These are phyloP conservation scores for Oxycera nigricornis DNA, from an alignment of 2,888 invertebrate genomes.

Conservation along the genomic window DNA sequence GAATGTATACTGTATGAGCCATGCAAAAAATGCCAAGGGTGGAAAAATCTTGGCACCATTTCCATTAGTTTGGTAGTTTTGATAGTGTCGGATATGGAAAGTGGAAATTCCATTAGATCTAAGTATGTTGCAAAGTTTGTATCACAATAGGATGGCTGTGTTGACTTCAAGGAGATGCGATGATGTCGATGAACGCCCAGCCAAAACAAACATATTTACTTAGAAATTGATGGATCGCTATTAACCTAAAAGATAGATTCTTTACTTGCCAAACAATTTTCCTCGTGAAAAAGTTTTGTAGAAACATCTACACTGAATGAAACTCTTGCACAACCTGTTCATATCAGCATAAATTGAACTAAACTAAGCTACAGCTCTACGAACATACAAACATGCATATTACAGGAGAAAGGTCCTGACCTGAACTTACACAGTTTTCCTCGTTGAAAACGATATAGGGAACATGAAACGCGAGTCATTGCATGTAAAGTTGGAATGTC, in stretches of 20 bases:
- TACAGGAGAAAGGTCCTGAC: neutral
- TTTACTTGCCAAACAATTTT: too few species aligned
- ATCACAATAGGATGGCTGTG: neutral
- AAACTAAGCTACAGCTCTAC: too few species aligned
- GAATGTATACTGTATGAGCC: neutral
- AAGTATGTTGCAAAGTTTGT: neutral
- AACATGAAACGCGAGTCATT: neutral
- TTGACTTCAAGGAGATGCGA: neutral
- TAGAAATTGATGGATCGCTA: too few species aligned
- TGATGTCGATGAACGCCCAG: too few species aligned
- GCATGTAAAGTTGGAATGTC: neutral
- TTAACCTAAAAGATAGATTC: too few species aligned
- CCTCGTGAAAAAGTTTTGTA: too few species aligned
- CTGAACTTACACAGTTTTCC: neutral
- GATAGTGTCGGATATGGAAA: constrained; percentile 7
- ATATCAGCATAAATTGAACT: too few species aligned
- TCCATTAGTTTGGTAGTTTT: constrained; percentile 1
- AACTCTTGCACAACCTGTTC: too few species aligned
- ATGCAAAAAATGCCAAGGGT: neutral
- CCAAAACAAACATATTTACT: too few species aligned
- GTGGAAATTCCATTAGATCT: neutral
- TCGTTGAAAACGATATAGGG: neutral
- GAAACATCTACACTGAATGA: too few species aligned
- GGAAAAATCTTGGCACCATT: constrained; percentile 12
- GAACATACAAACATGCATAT: too few species aligned